Percentiles rank a stretch among this genome's conserved stretches.
Evolutionary conservation across 2,113 vertebrate genomes (phyloP).

Genomic region (Dendropsophus ebraccatus): DNA sequence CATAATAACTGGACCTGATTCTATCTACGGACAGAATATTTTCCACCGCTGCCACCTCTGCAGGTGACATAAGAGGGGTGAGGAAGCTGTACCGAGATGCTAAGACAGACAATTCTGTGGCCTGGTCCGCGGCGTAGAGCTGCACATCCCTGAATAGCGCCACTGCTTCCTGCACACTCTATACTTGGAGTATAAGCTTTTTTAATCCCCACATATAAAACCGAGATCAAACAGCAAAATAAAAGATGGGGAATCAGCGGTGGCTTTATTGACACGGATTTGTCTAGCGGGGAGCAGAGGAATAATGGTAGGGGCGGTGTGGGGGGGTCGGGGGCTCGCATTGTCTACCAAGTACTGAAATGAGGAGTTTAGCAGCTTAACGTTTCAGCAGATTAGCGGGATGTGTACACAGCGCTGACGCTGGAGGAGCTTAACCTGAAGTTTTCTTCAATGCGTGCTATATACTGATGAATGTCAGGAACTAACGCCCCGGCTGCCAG

Average conservation of each 20-base stretch:
- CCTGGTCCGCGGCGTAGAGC: not conserved
- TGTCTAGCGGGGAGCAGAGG: not conserved
- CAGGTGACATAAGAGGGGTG: not conserved
- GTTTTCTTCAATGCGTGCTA: not conserved
- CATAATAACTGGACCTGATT: not conserved
- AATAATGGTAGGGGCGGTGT: not conserved
- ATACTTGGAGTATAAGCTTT: not conserved
- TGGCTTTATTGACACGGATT: not conserved
- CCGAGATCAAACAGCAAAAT: slow-evolving; percentile 28
- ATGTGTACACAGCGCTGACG: slow-evolving; percentile 64
- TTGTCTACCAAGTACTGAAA: slow-evolving; percentile 25
- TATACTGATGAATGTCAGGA: not conserved
- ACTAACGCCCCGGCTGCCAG: not conserved
- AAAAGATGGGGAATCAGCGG: not conserved
- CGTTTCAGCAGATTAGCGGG: slow-evolving; percentile 69
- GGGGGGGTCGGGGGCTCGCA: not conserved
- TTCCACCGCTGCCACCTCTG: not conserved
- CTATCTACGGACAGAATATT: not conserved
- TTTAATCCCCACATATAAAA: slow-evolving; percentile 18
- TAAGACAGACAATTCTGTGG: not conserved
- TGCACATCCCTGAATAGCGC: not conserved
- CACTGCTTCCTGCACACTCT: not conserved
- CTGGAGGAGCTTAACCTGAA: slow-evolving; percentile 25
- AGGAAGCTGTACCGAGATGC: not conserved
- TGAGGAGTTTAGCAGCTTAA: slow-evolving; percentile 53